Evolutionary conservation across 1,140 invertebrate genomes (phyloP).

Genomic region (Cryptotermes secundus): DNA sequence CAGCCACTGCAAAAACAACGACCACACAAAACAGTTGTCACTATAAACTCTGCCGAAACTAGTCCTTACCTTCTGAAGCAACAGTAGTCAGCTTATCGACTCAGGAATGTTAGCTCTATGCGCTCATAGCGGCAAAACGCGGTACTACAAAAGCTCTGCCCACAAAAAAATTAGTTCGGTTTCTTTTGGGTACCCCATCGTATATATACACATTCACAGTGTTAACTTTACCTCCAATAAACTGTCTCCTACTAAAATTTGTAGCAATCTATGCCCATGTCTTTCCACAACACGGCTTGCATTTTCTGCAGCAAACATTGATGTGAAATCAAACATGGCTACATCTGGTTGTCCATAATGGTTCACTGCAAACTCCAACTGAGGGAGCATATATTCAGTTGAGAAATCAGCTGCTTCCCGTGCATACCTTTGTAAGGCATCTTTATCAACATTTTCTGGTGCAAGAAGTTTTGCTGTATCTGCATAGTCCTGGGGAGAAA

Average conservation of each 20-base stretch:
- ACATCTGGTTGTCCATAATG: slow-evolving; percentile 97
- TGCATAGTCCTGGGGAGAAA: slow-evolving; percentile 69
- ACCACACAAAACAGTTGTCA: no score
- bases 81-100: no score
- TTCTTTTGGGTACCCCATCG: no score
- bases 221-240: slow-evolving; percentile 73
- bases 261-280: slow-evolving; percentile 75
- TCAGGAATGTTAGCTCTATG: no score
- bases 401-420: slow-evolving; percentile 94
- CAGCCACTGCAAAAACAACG: no score
- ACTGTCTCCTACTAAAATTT: slow-evolving; percentile 93
- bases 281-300: slow-evolving; percentile 80
- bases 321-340: slow-evolving; percentile 99
- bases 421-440: slow-evolving; percentile 88
- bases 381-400: slow-evolving; percentile 86
- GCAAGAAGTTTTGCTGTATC: slow-evolving; percentile 87
- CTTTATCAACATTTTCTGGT: slow-evolving; percentile 87
- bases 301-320: slow-evolving; percentile 97
- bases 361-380: slow-evolving; percentile 95
- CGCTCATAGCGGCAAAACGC: no score
- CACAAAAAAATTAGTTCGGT: no score
- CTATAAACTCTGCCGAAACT: no score
- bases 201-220: background rate
- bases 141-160: no score
- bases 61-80: no score